These are phyloP conservation scores for Prionace glauca DNA, from an alignment of 2,797 vertebrate genomes.

Conservation along the genomic window DNA sequence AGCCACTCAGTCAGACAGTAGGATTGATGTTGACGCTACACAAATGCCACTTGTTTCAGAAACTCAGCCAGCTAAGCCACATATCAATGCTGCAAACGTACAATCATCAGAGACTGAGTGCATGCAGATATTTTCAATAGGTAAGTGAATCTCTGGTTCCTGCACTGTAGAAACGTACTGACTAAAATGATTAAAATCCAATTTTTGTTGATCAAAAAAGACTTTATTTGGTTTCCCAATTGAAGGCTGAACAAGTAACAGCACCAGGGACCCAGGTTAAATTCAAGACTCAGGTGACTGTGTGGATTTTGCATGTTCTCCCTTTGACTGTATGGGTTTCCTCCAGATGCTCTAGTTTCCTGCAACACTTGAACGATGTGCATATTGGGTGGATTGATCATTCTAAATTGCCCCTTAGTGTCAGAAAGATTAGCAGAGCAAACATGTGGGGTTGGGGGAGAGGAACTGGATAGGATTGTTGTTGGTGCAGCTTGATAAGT, in stretches of 20 bases:
- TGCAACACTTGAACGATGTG: no score
- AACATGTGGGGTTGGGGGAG: no score
- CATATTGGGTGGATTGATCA: no score
- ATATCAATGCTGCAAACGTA: background rate
- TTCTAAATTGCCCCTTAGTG: no score
- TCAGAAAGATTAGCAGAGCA: no score
- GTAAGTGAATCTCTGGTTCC: background rate
- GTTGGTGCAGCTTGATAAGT: no score
- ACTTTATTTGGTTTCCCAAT: background rate
- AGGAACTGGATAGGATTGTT: no score
- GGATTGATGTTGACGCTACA: background rate
- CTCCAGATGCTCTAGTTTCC: no score
- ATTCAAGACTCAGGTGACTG: no score
- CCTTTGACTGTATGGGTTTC: no score
- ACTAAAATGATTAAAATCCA: background rate
- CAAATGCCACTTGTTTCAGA: background rate
- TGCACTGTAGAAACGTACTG: background rate
- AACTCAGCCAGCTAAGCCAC: background rate
- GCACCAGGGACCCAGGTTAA: no score
- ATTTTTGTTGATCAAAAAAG: background rate
- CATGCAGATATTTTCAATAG: background rate
- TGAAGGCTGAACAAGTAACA: background rate
- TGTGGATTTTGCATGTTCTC: no score
- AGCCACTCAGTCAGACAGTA: background rate
- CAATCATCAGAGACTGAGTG: background rate